phyloP scores from a whole-genome alignment of 2,888 invertebrate species.

The Gandaritis pyraliata region DNA sequence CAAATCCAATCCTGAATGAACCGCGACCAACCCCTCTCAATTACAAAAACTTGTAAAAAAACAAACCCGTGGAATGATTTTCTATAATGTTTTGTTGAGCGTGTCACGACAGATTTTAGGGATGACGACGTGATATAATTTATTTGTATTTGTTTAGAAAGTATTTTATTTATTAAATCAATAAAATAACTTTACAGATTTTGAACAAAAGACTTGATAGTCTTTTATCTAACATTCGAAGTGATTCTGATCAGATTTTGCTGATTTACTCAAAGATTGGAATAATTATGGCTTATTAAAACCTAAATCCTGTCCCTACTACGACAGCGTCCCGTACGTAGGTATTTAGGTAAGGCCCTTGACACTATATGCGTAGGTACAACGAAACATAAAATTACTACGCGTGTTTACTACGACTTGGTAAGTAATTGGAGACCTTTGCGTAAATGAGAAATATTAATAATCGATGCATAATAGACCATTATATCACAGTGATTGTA shows the following conservation, averaged over 20 bases:
- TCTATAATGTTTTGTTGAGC: slow-evolving; percentile 57
- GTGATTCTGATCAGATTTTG: too few relatives aligned
- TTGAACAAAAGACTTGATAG: too few relatives aligned
- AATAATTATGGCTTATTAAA: too few relatives aligned
- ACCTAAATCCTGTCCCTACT: neutral
- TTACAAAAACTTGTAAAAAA: slow-evolving; percentile 44
- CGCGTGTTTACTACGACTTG: too few relatives aligned
- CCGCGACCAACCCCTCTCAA: slow-evolving; percentile 31
- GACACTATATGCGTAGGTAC: too few relatives aligned
- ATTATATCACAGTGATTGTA: slow-evolving; percentile 1
- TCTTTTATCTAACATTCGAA: too few relatives aligned
- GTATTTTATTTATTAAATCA: slow-evolving; percentile 1
- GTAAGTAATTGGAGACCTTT: slow-evolving; percentile 9
- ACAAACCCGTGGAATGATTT: slow-evolving; percentile 48
- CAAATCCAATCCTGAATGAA: slow-evolving; percentile 65
- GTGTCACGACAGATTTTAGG: slow-evolving; percentile 65
- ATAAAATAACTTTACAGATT: too few relatives aligned
- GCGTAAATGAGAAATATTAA: slow-evolving; percentile 1
- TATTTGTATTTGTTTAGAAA: slow-evolving; percentile 32
- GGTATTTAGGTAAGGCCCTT: too few relatives aligned
- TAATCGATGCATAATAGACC: slow-evolving; percentile 6
- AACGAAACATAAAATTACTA: too few relatives aligned
- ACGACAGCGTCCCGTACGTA: neutral
- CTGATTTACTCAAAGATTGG: too few relatives aligned
- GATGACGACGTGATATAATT: slow-evolving; percentile 9